Conservation (phyloP, 2,888 invertebrate species). For the Pristionchus mayeri region DNA sequence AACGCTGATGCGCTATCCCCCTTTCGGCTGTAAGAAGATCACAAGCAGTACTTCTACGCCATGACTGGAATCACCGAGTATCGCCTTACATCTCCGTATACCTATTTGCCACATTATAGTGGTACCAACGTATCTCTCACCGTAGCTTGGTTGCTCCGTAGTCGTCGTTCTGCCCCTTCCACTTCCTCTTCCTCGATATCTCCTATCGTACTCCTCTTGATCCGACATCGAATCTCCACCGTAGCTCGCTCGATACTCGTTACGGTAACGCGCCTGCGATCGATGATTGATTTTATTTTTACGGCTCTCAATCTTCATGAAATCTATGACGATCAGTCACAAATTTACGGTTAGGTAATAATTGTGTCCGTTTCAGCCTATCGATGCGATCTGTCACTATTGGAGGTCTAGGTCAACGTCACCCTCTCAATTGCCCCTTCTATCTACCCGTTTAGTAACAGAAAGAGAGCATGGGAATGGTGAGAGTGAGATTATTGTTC, state of each 20-base stretch:
- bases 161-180: slow-evolving; percentile 4
- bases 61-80: no score
- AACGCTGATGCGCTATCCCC: no score
- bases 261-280: slow-evolving; percentile 36
- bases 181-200: slow-evolving; percentile 6
- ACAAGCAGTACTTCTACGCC: no score
- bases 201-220: slow-evolving; percentile 38
- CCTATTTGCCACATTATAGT: no score
- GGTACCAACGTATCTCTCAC: background rate
- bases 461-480: background rate
- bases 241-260: slow-evolving; percentile 29
- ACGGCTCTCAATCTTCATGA: background rate
- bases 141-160: slow-evolving; percentile 9
- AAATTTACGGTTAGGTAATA: slow-evolving; percentile 21
- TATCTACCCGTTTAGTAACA: background rate
- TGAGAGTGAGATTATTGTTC: background rate
- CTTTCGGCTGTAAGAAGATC: no score
- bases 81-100: no score
- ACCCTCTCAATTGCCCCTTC: background rate
- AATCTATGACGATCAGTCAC: background rate
- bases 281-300: background rate
- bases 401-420: background rate
- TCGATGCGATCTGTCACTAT: background rate
- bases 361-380: background rate
- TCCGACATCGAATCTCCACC: background rate